A percentile compares a stretch with the other conserved stretches of the same genome.
phyloP scores from a whole-genome alignment of 2,888 invertebrate species.

The Netelia inedita region DNA sequence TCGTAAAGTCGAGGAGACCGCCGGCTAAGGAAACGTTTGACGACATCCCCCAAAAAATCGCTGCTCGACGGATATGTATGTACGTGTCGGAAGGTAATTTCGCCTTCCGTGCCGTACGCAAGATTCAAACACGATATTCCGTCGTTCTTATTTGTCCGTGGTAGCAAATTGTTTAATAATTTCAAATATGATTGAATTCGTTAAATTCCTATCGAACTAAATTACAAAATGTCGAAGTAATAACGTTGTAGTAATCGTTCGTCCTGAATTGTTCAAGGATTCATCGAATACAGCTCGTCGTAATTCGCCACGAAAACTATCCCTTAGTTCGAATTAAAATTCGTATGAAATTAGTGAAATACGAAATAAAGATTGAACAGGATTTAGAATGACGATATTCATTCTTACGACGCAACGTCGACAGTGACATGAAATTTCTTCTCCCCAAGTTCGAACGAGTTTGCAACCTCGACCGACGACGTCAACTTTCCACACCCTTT shows the following conservation, averaged over 20 bases:
- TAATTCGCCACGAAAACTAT: no score
- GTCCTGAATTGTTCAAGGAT: no score
- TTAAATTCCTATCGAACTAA: background rate
- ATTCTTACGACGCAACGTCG: no score
- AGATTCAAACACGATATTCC: conserved; percentile 13
- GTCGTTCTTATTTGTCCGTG: background rate
- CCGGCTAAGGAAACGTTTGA: conserved; percentile 37
- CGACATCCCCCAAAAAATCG: conserved; percentile 50
- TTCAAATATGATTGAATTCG: conserved; percentile 12
- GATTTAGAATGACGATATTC: no score
- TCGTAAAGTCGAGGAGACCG: conserved; percentile 62
- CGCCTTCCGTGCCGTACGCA: conserved; percentile 35
- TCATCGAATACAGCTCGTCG: no score
- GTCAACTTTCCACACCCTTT: conserved; percentile 21
- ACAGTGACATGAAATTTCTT: background rate
- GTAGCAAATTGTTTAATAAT: background rate
- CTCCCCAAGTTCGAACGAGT: background rate
- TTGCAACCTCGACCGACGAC: conserved; percentile 2
- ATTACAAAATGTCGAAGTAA: no score
- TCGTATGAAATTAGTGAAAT: no score
- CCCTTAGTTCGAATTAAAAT: no score
- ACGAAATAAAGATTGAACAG: no score
- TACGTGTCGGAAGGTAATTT: conserved; percentile 40
- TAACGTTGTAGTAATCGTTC: no score
- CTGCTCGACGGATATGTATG: background rate